phyloP scores from a whole-genome alignment of 1,140 invertebrate genomes.

The Brachionus manjavacas region DNA sequence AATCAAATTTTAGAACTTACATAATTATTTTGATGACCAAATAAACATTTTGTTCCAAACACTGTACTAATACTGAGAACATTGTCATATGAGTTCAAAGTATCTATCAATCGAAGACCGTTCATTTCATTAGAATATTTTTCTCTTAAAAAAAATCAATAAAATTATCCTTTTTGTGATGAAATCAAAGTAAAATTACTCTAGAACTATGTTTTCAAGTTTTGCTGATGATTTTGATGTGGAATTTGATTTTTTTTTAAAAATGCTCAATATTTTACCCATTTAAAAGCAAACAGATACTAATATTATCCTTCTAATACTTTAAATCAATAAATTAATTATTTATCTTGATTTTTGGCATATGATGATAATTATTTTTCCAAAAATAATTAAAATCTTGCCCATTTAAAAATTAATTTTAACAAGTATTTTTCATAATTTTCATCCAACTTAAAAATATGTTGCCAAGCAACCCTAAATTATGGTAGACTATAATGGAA shows the following conservation, averaged over 20 bases:
- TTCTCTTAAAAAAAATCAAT: neutral
- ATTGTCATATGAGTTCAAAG: neutral
- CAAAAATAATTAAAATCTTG: conserved; percentile 4
- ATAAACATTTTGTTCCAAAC: neutral
- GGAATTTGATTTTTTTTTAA: neutral
- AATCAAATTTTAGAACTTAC: neutral
- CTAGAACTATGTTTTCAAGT: neutral
- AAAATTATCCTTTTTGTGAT: neutral
- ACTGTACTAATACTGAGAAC: neutral
- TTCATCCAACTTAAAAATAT: neutral
- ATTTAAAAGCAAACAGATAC: neutral
- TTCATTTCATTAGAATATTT: neutral
- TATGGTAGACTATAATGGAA: neutral
- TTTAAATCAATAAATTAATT: neutral
- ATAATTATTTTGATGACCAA: conserved; percentile 26
- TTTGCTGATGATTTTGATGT: neutral
- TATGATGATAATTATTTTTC: neutral
- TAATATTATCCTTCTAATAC: neutral
- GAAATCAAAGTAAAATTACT: neutral
- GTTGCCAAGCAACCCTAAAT: neutral
- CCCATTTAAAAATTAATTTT: neutral
- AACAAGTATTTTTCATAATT: neutral
- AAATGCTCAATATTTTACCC: conserved; percentile 20
- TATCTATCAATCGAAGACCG: neutral
- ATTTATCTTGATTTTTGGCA: neutral